Evolutionary conservation across 2,113 vertebrate genomes (phyloP).

Genomic region (Apodemus speciosus): DNA sequence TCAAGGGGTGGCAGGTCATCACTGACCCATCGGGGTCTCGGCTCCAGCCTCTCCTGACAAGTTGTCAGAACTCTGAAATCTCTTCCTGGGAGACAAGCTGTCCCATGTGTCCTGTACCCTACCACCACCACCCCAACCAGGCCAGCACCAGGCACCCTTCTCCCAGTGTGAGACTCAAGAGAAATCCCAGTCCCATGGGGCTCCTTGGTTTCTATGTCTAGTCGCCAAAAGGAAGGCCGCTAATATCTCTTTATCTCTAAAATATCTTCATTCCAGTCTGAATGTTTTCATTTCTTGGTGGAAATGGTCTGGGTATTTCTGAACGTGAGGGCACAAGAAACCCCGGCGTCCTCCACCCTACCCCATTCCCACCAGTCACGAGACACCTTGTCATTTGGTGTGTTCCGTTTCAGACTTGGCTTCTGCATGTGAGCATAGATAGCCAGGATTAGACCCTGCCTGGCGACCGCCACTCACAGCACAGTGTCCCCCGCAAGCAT

Average conservation of each 20-base stretch:
- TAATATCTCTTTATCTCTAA: neutral
- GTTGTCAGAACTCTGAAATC: neutral
- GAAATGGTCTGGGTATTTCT: neutral
- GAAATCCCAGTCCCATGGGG: neutral
- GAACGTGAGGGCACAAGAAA: neutral
- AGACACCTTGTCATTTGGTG: neutral
- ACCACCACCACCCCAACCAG: no score
- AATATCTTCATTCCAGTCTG: no score
- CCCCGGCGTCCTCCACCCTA: no score
- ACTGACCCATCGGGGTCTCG: neutral
- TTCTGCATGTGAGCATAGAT: neutral
- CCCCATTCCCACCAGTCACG: neutral
- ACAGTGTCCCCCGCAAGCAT: neutral
- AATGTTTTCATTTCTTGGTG: neutral
- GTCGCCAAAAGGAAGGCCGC: rapidly evolving
- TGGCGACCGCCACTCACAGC: no score
- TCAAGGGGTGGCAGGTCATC: neutral
- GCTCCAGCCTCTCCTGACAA: neutral
- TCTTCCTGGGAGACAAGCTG: neutral
- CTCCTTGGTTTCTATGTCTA: neutral
- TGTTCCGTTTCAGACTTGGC: neutral
- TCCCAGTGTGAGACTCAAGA: no score
- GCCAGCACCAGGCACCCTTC: neutral
- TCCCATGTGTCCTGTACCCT: no score
- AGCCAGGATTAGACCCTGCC: neutral